phyloP scores from a whole-genome alignment of 1,140 invertebrate species.

The Drosophila eugracilis region DNA sequence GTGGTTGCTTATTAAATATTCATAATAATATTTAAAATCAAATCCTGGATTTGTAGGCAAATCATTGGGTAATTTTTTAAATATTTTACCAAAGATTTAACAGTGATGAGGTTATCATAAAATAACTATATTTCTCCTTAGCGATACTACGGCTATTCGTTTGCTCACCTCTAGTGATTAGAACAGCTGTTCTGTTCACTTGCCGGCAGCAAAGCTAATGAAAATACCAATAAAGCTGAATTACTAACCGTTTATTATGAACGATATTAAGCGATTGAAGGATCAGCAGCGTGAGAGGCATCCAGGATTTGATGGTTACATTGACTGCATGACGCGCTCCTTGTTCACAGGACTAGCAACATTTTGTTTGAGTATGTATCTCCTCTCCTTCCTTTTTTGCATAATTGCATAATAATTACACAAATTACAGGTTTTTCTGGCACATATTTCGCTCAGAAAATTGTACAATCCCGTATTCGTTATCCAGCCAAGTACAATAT shows the following conservation, averaged over 20 bases:
- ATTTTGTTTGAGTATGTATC: slow-evolving; percentile 85
- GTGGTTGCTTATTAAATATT: too few relatives aligned
- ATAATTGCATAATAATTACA: slow-evolving; percentile 73
- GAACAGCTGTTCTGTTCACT: slow-evolving; percentile 8
- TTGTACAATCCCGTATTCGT: slow-evolving; percentile 79
- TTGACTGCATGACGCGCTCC: slow-evolving; percentile 86
- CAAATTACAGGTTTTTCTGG: slow-evolving; percentile 84
- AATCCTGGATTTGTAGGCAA: neutral
- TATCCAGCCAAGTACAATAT: slow-evolving; percentile 84
- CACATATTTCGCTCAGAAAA: slow-evolving; percentile 84
- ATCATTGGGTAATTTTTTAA: neutral
- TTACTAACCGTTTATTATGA: slow-evolving; percentile 69
- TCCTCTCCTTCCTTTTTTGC: neutral
- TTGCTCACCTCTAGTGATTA: neutral
- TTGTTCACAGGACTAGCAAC: slow-evolving; percentile 85
- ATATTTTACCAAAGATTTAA: neutral
- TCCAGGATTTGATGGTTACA: slow-evolving; percentile 86
- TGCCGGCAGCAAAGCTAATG: slow-evolving; percentile 12
- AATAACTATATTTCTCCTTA: neutral
- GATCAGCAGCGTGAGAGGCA: slow-evolving; percentile 85
- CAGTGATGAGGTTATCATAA: neutral
- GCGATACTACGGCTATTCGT: neutral
- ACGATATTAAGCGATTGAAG: slow-evolving; percentile 84
- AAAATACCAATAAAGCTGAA: slow-evolving; percentile 7
- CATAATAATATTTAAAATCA: too few relatives aligned